Percentiles rank a stretch among this genome's conserved stretches.
These are phyloP conservation scores for Enteromius mattozi DNA, from an alignment of 2,797 vertebrate species.

Conservation along the genomic window DNA sequence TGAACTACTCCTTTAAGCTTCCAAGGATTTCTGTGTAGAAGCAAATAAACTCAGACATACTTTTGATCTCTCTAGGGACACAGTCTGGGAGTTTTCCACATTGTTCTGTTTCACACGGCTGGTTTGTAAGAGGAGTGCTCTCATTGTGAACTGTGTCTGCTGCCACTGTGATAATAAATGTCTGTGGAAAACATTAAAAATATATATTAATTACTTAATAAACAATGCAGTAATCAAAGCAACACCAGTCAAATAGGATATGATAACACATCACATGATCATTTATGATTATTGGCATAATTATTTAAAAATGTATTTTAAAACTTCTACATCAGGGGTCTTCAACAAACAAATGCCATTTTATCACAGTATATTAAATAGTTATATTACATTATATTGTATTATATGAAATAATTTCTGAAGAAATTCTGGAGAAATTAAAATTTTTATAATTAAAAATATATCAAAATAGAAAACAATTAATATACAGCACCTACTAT, in stretches of 20 bases:
- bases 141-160: not conserved
- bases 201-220: not conserved
- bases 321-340: not conserved
- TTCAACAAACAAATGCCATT: not conserved
- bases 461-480: not conserved
- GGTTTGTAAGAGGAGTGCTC: not conserved
- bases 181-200: conserved; percentile 24
- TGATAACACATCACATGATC: not conserved
- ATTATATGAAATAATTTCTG: not conserved
- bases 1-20: not conserved
- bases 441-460: not conserved
- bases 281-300: no score
- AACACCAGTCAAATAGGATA: not conserved
- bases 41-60: conserved; percentile 53
- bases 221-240: not conserved
- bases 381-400: no score
- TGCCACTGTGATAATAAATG: not conserved
- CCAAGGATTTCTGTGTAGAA: not conserved
- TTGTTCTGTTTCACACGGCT: not conserved
- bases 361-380: no score
- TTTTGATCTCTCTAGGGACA: conserved; percentile 59
- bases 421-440: not conserved
- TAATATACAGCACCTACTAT: not conserved
- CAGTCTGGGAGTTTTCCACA: conserved; percentile 58
- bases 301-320: not conserved